Base-by-base conservation (phyloP, 2,113 vertebrate species). In the Melanerpes formicivorus region DNA sequence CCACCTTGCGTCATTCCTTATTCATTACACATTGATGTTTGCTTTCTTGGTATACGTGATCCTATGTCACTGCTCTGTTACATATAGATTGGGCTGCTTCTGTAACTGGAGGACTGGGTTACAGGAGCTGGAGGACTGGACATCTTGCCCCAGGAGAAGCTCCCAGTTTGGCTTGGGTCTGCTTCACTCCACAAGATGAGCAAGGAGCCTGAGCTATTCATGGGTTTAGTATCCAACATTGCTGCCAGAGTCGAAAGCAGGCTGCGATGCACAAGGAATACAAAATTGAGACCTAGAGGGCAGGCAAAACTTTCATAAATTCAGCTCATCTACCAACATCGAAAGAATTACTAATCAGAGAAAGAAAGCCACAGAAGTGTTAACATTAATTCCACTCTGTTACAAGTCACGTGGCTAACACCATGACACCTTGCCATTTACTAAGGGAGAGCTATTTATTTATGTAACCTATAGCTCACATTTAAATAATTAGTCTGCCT, bases 401-500 rank as follows among this genome's bases (percentile, higher is more conserved):
- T 95, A 83, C 80, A 48, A 93, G 83, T 90, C 84, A 91, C 93
- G n/a, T 66, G 95, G 91, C 79, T 96, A 96, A 95, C 82, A 87
- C 78, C 27, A 23, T 70, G 82, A 97, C 91, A 95, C 72, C 85
- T 91, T 73, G 62, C 85, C 67, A 62, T 96, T 96, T 96, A 94
- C 55, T 87, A 93, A 95, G 87, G 66, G 91, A 67, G 66, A 96
- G 94, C 89, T 97, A 95, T 97, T 97, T 97, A 95, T 96, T 96
- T 96, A 90, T 94, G 90, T 85, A 95, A 97, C 95, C 95, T 95
- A 89, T 82, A 90, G 79, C 93, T 97, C 90, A 88, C 92, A 90
- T 97, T 96, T 97, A 95, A 94, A 95, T 97, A 97, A 97, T 97
- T 96, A 97, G 94, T 87, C 92, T 94, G 84, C 93, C 90, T 84